A percentile compares a stretch with the other conserved stretches of the same genome.
These are phyloP conservation scores for Spodoptera picta DNA, from an alignment of 2,888 invertebrate species.

Conservation along the genomic window DNA sequence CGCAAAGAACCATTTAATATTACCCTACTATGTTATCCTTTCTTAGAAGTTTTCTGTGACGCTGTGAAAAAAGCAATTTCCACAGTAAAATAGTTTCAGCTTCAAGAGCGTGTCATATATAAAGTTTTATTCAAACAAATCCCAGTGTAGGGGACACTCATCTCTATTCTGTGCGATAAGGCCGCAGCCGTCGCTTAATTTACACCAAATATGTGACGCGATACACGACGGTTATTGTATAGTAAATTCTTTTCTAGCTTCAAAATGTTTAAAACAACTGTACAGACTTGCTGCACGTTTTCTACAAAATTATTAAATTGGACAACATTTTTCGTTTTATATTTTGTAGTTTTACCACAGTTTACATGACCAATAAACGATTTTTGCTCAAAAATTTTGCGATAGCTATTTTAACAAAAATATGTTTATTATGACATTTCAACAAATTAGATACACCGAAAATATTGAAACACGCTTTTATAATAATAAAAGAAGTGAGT, in stretches of 20 bases:
- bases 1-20: constrained; percentile 52
- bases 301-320: constrained; percentile 40
- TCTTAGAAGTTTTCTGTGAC: constrained; percentile 56
- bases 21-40: constrained; percentile 57
- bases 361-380: constrained; percentile 32
- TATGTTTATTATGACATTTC: too few relatives aligned
- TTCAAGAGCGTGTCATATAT: constrained; percentile 42
- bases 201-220: constrained; percentile 71
- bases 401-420: constrained; percentile 5
- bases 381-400: constrained; percentile 1
- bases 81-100: constrained; percentile 54
- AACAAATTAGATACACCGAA: too few relatives aligned
- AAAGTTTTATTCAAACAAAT: constrained; percentile 67
- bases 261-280: constrained; percentile 38
- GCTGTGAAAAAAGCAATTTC: constrained; percentile 61
- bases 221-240: constrained; percentile 50
- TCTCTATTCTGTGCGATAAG: constrained; percentile 67
- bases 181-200: constrained; percentile 73
- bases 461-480: too few relatives aligned
- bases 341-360: constrained; percentile 30
- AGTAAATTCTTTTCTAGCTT: constrained; percentile 42
- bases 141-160: constrained; percentile 64
- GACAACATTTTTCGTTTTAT: constrained; percentile 33
- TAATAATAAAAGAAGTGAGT: too few relatives aligned
- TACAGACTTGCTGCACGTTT: constrained; percentile 33